Base-by-base conservation (phyloP, 1,140 invertebrate genomes). In the Drosophila elegans region DNA sequence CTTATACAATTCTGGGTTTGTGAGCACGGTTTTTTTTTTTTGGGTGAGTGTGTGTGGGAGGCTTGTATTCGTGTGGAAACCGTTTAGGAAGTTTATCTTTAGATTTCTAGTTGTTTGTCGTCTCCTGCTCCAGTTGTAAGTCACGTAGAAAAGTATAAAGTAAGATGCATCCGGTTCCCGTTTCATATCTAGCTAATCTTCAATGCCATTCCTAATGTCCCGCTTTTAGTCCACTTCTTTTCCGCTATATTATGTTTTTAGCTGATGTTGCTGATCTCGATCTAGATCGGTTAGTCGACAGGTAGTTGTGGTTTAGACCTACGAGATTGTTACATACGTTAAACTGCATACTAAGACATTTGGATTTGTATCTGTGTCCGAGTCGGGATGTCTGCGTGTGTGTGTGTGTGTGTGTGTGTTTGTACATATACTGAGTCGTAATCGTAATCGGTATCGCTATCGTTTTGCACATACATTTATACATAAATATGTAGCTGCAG, bases 71-170 rank as follows among this genome's bases (percentile, higher is more conserved):
- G 29, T 57, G 64, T 57, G 68, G 68, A 72, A 72, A 72, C 68
- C 68, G 66, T 72, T 71, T 72, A 49, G 66, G 44, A 71, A 72
- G 66, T 49, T 71, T 57, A 48, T 41, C 11, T 49, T 57, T 71
- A 57, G 29, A 32, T 67, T 66, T 67, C 9, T 46, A 71, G 64
- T 71, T 46, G 34, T 48, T 54, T 60, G 41, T 64, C 39, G 29
- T 27, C 61, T 27, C 25, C 49, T n/a, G 62, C 64, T 55, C 60
- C 21, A 68, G 60, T 68, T 72, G 66, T 72, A 72, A 71, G 68
- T 71, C 53, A 71, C 64, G 38, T 72, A 72, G 52, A 71, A 72
- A 72, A 72, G 52, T 71, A 71, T 72, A 72, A 72, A 71, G 64
- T 57, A 69, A 71, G 67, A 56, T 69, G 64, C 51, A 48, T 41